phyloP scores from a whole-genome alignment of 1,140 invertebrate genomes.

The Latrodectus geometricus region DNA sequence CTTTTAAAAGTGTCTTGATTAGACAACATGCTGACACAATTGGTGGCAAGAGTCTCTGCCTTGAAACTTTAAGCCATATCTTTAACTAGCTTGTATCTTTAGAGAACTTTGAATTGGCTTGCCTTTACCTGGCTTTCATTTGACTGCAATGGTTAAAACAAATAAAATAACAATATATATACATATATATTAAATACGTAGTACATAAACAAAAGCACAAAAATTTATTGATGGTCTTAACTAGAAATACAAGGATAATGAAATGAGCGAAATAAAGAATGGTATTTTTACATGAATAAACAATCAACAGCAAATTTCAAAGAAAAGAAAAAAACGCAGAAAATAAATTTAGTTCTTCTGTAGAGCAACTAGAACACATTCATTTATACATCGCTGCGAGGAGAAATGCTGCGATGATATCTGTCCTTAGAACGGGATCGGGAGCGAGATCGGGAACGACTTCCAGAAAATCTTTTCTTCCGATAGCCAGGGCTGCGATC shows the following conservation, averaged over 20 bases:
- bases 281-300: not conserved
- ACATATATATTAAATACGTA: not conserved
- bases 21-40: not conserved
- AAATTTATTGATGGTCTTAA: constrained; percentile 1
- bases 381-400: constrained; percentile 40
- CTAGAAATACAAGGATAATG: not conserved
- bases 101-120: not conserved
- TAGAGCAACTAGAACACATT: not conserved
- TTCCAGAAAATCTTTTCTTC: constrained; percentile 56
- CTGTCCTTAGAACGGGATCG: constrained; percentile 56
- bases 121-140: constrained; percentile 1
- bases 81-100: not conserved
- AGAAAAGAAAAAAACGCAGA: not conserved
- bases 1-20: not conserved
- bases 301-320: not conserved
- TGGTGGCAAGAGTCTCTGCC: not conserved
- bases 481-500: constrained; percentile 46
- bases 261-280: not conserved
- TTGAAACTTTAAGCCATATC: not conserved
- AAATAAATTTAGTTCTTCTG: not conserved
- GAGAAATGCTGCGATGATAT: constrained; percentile 32
- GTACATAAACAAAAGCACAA: not conserved
- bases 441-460: constrained; percentile 55
- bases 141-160: constrained; percentile 40
- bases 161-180: not conserved